Percentiles rank a stretch among this genome's conserved stretches.
Conservation (phyloP, 2,888 invertebrate genomes). For the Hirtodrosophila histrioides region DNA sequence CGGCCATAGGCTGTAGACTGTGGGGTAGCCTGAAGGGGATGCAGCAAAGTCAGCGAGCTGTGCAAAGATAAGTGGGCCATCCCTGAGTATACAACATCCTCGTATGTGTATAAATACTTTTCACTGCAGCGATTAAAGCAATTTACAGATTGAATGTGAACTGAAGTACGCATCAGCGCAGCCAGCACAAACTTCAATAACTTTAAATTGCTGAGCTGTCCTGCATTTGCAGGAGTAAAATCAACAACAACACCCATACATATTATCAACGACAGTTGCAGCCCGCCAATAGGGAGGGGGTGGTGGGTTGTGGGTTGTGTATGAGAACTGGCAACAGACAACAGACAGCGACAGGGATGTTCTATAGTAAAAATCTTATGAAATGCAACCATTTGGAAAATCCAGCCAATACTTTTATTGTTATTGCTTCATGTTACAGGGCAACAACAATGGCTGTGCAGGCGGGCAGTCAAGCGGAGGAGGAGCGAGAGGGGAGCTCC, state of each 20-base stretch:
- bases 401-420: slow-evolving; percentile 78
- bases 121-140: slow-evolving; percentile 72
- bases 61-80: slow-evolving; percentile 47
- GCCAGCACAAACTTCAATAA: slow-evolving; percentile 61
- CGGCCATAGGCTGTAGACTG: slow-evolving; percentile 12
- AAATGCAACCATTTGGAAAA: slow-evolving; percentile 80
- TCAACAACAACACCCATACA: slow-evolving; percentile 29
- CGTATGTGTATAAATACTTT: slow-evolving; percentile 3
- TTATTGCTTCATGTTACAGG: slow-evolving; percentile 74
- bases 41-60: slow-evolving; percentile 35
- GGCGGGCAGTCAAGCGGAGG: neutral
- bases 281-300: slow-evolving; percentile 8
- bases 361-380: slow-evolving; percentile 56
- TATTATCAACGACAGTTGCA: slow-evolving; percentile 52
- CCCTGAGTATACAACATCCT: slow-evolving; percentile 2
- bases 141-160: slow-evolving; percentile 75
- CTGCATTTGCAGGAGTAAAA: slow-evolving; percentile 48
- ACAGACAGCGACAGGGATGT: slow-evolving; percentile 23
- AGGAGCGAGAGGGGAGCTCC: neutral
- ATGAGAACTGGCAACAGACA: slow-evolving; percentile 6
- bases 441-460: slow-evolving; percentile 34
- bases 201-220: slow-evolving; percentile 69
- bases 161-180: slow-evolving; percentile 48
- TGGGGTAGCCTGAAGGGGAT: slow-evolving; percentile 9
- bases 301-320: slow-evolving; percentile 1